Conservation (phyloP, 2,797 vertebrate species). For the Spea hammondii region DNA sequence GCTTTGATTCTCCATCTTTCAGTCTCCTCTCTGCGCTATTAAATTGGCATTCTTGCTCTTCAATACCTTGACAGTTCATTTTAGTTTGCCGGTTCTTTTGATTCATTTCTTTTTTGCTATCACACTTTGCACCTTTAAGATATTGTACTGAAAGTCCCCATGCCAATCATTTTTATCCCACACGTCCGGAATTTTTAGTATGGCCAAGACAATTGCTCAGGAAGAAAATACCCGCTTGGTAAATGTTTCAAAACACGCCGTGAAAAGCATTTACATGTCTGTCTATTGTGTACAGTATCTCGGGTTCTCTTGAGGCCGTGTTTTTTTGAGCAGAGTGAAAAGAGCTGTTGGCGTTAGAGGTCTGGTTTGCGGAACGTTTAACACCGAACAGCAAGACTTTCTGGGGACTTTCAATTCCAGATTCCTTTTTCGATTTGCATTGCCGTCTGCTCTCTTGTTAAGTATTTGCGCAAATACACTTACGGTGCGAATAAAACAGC, state of each 20-base stretch:
- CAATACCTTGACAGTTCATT: conserved; percentile 47
- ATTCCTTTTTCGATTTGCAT: conserved; percentile 37
- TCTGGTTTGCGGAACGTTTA: conserved; percentile 42
- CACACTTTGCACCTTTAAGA: conserved; percentile 43
- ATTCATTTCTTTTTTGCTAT: conserved; percentile 42
- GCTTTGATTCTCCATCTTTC: conserved; percentile 37
- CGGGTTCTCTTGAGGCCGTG: conserved; percentile 16
- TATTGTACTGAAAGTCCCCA: conserved; percentile 23
- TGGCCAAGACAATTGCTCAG: conserved; percentile 16
- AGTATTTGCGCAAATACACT: conserved; percentile 34
- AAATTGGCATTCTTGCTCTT: conserved; percentile 21
- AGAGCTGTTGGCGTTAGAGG: conserved; percentile 38
- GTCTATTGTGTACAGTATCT: conserved; percentile 22
- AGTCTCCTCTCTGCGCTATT: conserved; percentile 29
- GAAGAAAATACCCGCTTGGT: not conserved
- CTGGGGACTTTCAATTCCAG: conserved; percentile 30
- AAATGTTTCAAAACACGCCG: conserved; percentile 4
- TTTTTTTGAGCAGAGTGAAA: conserved; percentile 30
- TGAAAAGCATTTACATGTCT: conserved; percentile 21
- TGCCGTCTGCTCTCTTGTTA: conserved; percentile 35
- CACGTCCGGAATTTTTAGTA: conserved; percentile 7
- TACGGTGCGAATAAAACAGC: conserved; percentile 49
- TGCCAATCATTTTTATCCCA: conserved; percentile 15
- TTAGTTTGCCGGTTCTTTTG: conserved; percentile 27
- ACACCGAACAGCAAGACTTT: conserved; percentile 34